Percentiles rank a stretch among this genome's conserved stretches.
phyloP scores from a whole-genome alignment of 2,113 vertebrate genomes.

The Beaufortia kweichowensis region DNA sequence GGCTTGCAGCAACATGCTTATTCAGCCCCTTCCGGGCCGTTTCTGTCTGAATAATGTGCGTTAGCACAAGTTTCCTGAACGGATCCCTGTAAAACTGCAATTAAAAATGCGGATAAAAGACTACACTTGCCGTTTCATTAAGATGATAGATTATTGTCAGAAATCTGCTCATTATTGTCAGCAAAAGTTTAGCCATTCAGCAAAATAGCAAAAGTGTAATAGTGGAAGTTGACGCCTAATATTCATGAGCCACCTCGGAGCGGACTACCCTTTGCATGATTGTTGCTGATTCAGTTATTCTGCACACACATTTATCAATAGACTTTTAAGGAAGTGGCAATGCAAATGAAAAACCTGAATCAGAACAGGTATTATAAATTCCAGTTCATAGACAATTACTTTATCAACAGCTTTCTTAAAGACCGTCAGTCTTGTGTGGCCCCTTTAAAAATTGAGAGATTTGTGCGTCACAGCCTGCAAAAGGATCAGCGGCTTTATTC shows the following conservation, averaged over 20 bases:
- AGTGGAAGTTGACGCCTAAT: conserved; percentile 28
- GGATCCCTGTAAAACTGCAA: conserved; percentile 21
- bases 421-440: conserved; percentile 56
- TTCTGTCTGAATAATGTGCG: conserved; percentile 58
- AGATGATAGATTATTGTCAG: conserved; percentile 68
- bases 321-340: conserved; percentile 13
- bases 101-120: conserved; percentile 68
- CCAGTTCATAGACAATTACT: conserved; percentile 65
- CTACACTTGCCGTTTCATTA: conserved; percentile 50
- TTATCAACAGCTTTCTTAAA: conserved; percentile 62
- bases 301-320: background rate
- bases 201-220: conserved; percentile 35
- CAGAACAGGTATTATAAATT: conserved; percentile 50
- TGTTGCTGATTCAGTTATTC: background rate
- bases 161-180: conserved; percentile 39
- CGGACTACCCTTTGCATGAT: background rate
- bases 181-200: conserved; percentile 37
- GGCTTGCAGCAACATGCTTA: background rate
- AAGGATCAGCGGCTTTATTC: conserved; percentile 51
- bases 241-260: background rate
- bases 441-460: conserved; percentile 55
- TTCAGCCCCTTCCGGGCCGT: conserved; percentile 17
- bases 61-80: conserved; percentile 73
- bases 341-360: conserved; percentile 32
- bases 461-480: conserved; percentile 47